A percentile compares a stretch with the other conserved stretches of the same genome.
These are phyloP conservation scores for Tychaedon coryphoeus DNA, from an alignment of 2,113 vertebrate genomes.

Conservation along the genomic window DNA sequence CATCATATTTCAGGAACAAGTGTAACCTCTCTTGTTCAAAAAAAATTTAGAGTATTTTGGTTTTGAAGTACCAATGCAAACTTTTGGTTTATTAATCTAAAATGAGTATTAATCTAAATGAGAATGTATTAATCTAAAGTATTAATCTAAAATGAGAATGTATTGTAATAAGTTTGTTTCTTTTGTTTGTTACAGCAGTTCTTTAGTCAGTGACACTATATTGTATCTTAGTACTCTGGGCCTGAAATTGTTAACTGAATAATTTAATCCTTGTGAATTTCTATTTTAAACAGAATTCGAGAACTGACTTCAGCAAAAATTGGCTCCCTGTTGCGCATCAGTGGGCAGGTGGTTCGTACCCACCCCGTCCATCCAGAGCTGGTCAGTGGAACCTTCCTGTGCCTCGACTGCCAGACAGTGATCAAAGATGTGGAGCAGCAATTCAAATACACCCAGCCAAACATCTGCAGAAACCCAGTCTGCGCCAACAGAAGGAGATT, in stretches of 20 bases:
- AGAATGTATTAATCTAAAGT: background rate
- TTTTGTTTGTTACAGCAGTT: background rate
- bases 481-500: constrained; percentile 95
- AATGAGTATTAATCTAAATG: background rate
- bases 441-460: constrained; percentile 96
- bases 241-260: background rate
- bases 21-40: background rate
- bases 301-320: constrained; percentile 92
- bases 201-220: background rate
- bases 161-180: background rate
- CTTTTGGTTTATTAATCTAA: background rate
- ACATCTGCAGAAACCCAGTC: constrained; percentile 94
- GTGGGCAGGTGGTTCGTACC: constrained; percentile 95
- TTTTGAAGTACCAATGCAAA: background rate
- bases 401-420: constrained; percentile 93
- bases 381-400: constrained; percentile 93
- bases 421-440: constrained; percentile 95
- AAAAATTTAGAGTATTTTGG: background rate
- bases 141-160: background rate
- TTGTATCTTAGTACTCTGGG: background rate
- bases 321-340: constrained; percentile 92
- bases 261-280: background rate
- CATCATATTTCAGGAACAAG: background rate
- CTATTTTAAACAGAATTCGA: constrained; percentile 82
- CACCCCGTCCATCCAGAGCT: constrained; percentile 96